These are phyloP conservation scores for Florisuga fusca DNA, from an alignment of 2,797 vertebrate genomes.

Conservation along the genomic window DNA sequence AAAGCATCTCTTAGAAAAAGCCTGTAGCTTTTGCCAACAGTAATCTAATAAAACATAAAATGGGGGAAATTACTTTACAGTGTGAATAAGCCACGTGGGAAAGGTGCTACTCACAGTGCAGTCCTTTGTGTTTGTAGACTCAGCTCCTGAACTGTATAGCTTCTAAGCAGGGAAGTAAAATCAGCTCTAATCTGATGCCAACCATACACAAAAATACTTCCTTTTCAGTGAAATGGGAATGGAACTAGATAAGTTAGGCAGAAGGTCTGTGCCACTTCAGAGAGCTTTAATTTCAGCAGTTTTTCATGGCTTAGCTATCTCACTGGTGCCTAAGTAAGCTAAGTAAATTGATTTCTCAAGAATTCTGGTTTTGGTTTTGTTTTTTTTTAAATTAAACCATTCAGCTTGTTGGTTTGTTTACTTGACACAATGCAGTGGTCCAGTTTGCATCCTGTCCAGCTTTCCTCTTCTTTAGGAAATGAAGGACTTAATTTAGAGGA, in stretches of 20 bases:
- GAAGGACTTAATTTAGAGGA: not conserved
- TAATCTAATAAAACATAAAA: not conserved
- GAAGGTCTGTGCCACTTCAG: not conserved
- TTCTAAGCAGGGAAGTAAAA: not conserved
- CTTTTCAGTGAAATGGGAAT: not conserved
- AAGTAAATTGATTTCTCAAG: not conserved
- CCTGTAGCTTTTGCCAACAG: not conserved
- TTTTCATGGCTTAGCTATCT: not conserved
- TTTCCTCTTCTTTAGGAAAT: not conserved
- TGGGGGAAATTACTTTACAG: not conserved
- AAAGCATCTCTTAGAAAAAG: not conserved
- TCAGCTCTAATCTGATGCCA: not conserved
- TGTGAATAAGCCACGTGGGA: not conserved
- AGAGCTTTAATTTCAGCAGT: not conserved
- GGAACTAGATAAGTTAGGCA: not conserved
- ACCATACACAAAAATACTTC: not conserved
- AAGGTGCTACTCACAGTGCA: rapidly evolving
- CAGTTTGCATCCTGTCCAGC: not conserved
- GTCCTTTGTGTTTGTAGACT: not conserved
- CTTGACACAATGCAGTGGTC: not conserved
- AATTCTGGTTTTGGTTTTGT: not conserved
- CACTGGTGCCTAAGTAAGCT: not conserved
- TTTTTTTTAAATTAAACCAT: not conserved
- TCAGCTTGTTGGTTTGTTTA: not conserved
- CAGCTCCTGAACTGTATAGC: rapidly evolving